These are phyloP conservation scores for Synanthedon myopaeformis DNA, from an alignment of 2,888 invertebrate species.

Conservation along the genomic window DNA sequence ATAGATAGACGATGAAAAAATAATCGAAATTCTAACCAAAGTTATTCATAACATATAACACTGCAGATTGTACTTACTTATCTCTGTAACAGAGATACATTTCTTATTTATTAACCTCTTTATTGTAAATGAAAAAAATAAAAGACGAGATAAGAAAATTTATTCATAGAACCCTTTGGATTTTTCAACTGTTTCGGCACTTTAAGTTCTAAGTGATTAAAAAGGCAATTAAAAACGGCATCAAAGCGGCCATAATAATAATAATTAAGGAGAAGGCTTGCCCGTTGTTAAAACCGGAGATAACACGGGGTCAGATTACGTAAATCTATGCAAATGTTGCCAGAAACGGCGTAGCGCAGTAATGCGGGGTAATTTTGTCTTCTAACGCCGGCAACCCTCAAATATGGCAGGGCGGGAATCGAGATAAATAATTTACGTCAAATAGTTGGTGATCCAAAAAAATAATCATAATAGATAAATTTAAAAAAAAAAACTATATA, in stretches of 20 bases:
- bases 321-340: conserved; percentile 42
- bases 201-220: conserved; percentile 18
- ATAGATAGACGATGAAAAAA: no score
- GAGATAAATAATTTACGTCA: no score
- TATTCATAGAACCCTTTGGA: background rate
- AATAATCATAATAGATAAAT: no score
- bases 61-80: no score
- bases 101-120: no score
- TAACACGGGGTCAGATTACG: conserved; percentile 38
- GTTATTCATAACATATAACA: no score
- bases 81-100: no score
- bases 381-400: conserved; percentile 20
- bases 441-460: no score
- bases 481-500: no score
- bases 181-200: background rate
- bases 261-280: conserved; percentile 24
- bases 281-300: conserved; percentile 20
- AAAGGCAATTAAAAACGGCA: conserved; percentile 34
- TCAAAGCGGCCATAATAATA: conserved; percentile 27
- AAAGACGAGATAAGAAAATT: background rate
- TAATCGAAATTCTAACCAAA: no score
- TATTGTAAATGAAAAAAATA: no score
- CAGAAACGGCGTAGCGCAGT: conserved; percentile 14
- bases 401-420: conserved; percentile 2
- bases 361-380: conserved; percentile 31